Percentiles rank a stretch among this genome's conserved stretches.
Evolutionary conservation across 2,888 invertebrate species (phyloP).

Genomic region (Drosophila monieri): DNA sequence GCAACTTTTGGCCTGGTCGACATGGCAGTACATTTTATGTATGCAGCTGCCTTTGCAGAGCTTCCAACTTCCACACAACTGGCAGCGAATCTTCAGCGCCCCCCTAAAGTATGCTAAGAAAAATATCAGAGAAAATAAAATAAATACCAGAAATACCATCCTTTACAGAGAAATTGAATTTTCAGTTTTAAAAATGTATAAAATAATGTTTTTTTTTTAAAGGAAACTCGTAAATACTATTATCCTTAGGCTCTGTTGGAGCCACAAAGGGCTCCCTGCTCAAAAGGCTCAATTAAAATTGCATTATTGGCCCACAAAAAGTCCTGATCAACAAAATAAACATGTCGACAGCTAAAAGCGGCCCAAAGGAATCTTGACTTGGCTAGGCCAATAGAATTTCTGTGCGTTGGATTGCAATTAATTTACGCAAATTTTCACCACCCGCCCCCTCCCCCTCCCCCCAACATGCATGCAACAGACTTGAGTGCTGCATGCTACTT

Average conservation of each 20-base stretch:
- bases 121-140: conserved; percentile 14
- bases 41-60: conserved; percentile 46
- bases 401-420: conserved; percentile 55
- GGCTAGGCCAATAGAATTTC: conserved; percentile 25
- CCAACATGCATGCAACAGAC: conserved; percentile 12
- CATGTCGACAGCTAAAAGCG: conserved; percentile 4
- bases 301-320: conserved; percentile 4
- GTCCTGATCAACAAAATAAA: conserved; percentile 25
- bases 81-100: conserved; percentile 6
- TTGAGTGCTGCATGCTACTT: conserved; percentile 7
- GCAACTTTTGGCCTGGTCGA: conserved; percentile 37
- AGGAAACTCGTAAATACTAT: not conserved
- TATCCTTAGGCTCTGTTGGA: not conserved
- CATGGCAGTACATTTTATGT: conserved; percentile 36
- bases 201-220: not conserved
- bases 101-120: conserved; percentile 45
- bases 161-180: conserved; percentile 22
- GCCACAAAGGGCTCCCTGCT: not conserved
- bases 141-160: conserved; percentile 11
- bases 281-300: conserved; percentile 26
- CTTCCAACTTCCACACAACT: conserved; percentile 23
- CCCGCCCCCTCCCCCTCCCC: not conserved
- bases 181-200: not conserved
- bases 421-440: conserved; percentile 66
- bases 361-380: conserved; percentile 9